Percentiles rank a stretch among this genome's conserved stretches.
Conservation (phyloP, 2,113 vertebrate species). For the Rhinolophus ferrumequinum region DNA sequence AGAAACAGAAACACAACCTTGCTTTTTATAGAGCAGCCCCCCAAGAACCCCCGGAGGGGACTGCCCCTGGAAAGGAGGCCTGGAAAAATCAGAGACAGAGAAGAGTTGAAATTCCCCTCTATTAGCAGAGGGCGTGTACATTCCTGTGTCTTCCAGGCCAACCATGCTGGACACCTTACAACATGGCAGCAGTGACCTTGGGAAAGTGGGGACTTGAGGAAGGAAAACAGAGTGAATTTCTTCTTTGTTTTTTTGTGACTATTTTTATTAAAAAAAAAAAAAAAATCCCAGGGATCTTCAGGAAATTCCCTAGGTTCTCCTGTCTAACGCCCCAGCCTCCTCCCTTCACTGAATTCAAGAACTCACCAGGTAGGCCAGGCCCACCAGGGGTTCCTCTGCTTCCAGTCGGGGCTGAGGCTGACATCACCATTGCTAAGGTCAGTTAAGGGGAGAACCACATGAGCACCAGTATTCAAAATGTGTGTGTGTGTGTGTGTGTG, state of each 20-base stretch:
- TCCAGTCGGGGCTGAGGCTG: neutral
- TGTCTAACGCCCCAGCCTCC: fast-evolving
- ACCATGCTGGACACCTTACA: constrained; percentile 27
- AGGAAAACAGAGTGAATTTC: neutral
- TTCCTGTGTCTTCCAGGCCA: neutral
- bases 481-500: neutral
- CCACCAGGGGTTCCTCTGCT: neutral
- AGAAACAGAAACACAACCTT: constrained; percentile 69
- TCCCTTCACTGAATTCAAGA: neutral
- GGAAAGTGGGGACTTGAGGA: neutral
- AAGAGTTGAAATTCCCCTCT: constrained; percentile 19
- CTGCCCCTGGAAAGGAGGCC: constrained; percentile 48
- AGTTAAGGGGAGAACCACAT: neutral
- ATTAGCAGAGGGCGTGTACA: neutral
- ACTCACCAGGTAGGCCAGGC: neutral
- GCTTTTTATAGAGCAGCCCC: constrained; percentile 40
- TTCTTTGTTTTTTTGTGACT: neutral
- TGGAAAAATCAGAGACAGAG: constrained; percentile 46
- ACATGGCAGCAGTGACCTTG: neutral
- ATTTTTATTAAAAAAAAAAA: neutral
- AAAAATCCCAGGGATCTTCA: neutral
- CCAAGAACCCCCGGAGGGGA: constrained; percentile 27
- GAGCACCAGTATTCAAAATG: neutral
- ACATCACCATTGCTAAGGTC: neutral
- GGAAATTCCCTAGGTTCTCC: neutral